Base-by-base conservation (phyloP, 1,140 invertebrate genomes). In the Phymorhynchus buccinoides region DNA sequence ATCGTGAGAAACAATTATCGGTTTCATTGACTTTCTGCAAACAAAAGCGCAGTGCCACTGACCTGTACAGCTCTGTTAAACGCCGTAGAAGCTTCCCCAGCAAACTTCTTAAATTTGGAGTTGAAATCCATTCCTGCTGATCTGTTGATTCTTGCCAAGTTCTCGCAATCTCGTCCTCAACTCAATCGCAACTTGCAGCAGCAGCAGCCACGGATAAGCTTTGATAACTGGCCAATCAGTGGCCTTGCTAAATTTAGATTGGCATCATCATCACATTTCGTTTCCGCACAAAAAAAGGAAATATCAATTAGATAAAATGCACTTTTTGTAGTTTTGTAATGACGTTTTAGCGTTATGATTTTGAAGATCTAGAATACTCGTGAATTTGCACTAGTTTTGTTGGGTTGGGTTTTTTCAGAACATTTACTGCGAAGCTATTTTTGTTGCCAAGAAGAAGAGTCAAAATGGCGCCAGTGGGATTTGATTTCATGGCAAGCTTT, bases 21-120 rank as follows among this genome's bases (percentile, higher is more conserved):
- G n/a, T n/a, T n/a, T n/a, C n/a, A n/a, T n/a, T n/a, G n/a, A n/a
- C n/a, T n/a, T n/a, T n/a, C n/a, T n/a, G n/a, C n/a, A n/a, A n/a
- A n/a, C n/a, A n/a, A n/a, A n/a, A 52, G 56, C 56, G 22, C 56
- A 1, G 2, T 62, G 12, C 56, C 22, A 91, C 86, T 93, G 94
- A 98, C 97, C 96, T 98, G 97, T 32, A 98, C 97, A 75, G 97
- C 97, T 90, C 97, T 94, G 90, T 96, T 97, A 86, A 98, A 95
- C 42, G 96, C 96, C 56, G 96, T 96, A 73, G 97, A 96, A 86
- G 97, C 97, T 92, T 97, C 97, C 91, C 96, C 96, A 7, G 97
- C 96, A 80, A 98, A 95, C 92, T 97, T 97, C 88, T 94, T 94
- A 87, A 94, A 89, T 87, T 91, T 91, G 14, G 86, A 83, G 87